These are phyloP conservation scores for Hylaeus volcanicus DNA, from an alignment of 1,140 invertebrate species.

Conservation along the genomic window DNA sequence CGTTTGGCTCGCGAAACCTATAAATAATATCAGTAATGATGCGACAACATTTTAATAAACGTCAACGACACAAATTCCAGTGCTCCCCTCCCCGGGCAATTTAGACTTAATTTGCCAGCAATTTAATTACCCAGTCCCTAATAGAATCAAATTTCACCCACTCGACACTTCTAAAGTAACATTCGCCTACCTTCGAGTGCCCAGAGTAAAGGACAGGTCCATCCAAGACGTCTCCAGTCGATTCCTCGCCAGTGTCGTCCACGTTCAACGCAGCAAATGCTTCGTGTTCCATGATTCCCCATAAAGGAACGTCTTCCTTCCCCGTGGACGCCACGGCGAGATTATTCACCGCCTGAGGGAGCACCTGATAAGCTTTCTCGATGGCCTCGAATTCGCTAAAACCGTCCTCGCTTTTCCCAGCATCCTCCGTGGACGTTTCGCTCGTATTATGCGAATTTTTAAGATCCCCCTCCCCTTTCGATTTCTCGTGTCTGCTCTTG, in stretches of 20 bases:
- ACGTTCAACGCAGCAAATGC: constrained; percentile 61
- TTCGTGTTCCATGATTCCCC: constrained; percentile 79
- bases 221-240: constrained; percentile 43
- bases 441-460: neutral
- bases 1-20: constrained; percentile 75
- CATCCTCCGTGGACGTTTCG: neutral
- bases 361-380: constrained; percentile 77
- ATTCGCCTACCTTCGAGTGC: constrained; percentile 71
- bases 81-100: too few relatives aligned
- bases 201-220: constrained; percentile 71
- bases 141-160: too few relatives aligned
- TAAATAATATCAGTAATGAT: constrained; percentile 34
- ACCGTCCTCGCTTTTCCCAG: neutral
- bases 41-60: too few relatives aligned
- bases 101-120: too few relatives aligned
- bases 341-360: constrained; percentile 79
- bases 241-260: constrained; percentile 48
- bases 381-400: constrained; percentile 63
- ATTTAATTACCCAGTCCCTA: too few relatives aligned
- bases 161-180: too few relatives aligned
- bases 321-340: constrained; percentile 74
- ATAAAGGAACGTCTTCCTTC: constrained; percentile 72
- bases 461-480: constrained; percentile 14
- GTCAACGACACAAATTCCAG: too few relatives aligned
- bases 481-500: constrained; percentile 9